These are phyloP conservation scores for Patiria miniata DNA, from an alignment of 35 echinoderm and acorn worm genomes.

Conservation along the genomic window DNA sequence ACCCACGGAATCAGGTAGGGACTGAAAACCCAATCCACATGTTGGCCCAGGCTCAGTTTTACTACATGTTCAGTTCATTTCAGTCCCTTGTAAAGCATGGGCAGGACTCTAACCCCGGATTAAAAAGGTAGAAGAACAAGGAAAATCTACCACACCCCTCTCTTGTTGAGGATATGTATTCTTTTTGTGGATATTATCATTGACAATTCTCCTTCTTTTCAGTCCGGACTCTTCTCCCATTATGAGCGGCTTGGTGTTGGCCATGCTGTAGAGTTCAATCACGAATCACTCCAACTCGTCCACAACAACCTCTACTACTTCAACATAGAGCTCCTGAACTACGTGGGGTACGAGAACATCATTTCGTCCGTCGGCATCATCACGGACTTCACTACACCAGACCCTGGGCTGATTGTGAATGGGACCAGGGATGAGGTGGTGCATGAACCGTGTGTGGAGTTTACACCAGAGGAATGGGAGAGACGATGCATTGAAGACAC, in stretches of 20 bases:
- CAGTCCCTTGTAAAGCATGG: too few relatives aligned
- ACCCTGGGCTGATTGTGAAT: slow-evolving; percentile 39
- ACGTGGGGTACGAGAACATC: slow-evolving; percentile 37
- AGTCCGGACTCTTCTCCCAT: slow-evolving; percentile 40
- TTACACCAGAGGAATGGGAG: slow-evolving; percentile 45
- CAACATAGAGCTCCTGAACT: slow-evolving; percentile 46
- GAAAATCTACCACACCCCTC: too few relatives aligned
- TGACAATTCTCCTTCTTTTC: background rate
- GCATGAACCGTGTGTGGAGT: slow-evolving; percentile 33
- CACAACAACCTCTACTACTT: slow-evolving; percentile 58
- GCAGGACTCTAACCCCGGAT: too few relatives aligned
- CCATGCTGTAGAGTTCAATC: slow-evolving; percentile 50
- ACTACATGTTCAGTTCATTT: too few relatives aligned
- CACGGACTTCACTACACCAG: slow-evolving; percentile 47
- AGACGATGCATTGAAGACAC: slow-evolving; percentile 38
- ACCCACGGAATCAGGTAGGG: too few relatives aligned
- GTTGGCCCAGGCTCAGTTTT: too few relatives aligned
- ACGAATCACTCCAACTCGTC: slow-evolving; percentile 3
- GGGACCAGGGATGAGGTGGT: slow-evolving; percentile 8
- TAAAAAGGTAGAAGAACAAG: too few relatives aligned
- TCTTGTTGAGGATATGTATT: background rate
- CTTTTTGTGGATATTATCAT: background rate
- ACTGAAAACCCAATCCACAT: too few relatives aligned
- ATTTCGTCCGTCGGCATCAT: slow-evolving; percentile 26
- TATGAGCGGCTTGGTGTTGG: slow-evolving; percentile 55